Evolutionary conservation across 2,113 vertebrate genomes (phyloP).

Genomic region (Furnarius figulus): DNA sequence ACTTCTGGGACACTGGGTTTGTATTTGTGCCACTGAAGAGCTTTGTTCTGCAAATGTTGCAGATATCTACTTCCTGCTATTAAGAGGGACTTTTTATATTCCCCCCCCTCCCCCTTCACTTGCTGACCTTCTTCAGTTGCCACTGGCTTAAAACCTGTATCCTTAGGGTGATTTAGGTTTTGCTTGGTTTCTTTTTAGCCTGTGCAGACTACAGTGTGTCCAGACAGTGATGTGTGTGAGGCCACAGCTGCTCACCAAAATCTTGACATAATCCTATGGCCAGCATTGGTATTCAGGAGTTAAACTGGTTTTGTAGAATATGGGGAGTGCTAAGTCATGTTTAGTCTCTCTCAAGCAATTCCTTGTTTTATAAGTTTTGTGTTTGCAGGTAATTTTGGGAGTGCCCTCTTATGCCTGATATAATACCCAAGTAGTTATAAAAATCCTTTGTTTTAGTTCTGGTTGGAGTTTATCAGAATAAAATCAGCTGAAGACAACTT

Average conservation of each 20-base stretch:
- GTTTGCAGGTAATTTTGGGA: not conserved
- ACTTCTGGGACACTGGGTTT: not conserved
- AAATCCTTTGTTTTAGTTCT: not conserved
- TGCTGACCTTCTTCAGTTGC: not conserved
- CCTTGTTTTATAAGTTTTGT: not conserved
- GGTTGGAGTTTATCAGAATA: not conserved
- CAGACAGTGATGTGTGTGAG: not conserved
- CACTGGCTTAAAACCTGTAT: too few species aligned
- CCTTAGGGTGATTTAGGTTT: too few species aligned
- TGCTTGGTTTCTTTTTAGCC: rapidly evolving
- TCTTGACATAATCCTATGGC: not conserved
- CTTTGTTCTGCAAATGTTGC: not conserved
- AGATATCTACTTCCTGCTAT: not conserved
- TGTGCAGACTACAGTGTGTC: not conserved
- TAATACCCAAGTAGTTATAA: not conserved
- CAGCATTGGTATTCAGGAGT: not conserved
- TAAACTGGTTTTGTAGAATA: rapidly evolving
- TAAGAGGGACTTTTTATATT: not conserved
- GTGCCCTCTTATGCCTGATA: not conserved
- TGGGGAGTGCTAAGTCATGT: rapidly evolving
- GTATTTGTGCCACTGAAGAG: not conserved
- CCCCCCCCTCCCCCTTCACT: rapidly evolving
- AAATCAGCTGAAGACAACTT: not conserved
- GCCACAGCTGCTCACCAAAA: not conserved
- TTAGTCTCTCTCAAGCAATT: not conserved